Base-by-base conservation (phyloP, 1,140 invertebrate species). In the Ostrea denselamellosa region DNA sequence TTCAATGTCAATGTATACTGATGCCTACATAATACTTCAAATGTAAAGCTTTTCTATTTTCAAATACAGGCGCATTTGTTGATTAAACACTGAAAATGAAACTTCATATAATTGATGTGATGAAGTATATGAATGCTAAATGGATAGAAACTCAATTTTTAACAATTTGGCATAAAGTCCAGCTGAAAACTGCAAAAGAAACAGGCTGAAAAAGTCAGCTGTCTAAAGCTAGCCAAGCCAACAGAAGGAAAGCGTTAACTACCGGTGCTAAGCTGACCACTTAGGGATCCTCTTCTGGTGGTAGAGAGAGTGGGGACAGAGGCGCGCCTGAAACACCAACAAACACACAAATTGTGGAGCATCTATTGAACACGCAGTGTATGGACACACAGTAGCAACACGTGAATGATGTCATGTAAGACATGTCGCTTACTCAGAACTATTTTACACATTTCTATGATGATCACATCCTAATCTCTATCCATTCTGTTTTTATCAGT, bases 191-290 rank as follows among this genome's bases (percentile, higher is more conserved):
- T 77, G 68, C 68, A 77, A 34, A 77, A 17, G 25, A 34, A 44
- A 77, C 25, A 77, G 28, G 68, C 68, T 17, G 68, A 77, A 77
- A 77, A 77, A 77, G 68, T 77, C 68, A 77, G 68, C 68, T 77
- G 68, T 25, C 68, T 77, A 77, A 62, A 77, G 68, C 68, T 77
- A 77, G 68, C 68, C 68, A 77, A 77, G 68, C 68, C 68, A 77
- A 77, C 68, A 77, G 68, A 77, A 28, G 22, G 68, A 77, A 77
- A 77, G 68, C 68, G 68, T 34, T 28, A 77, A 77, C 68, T 77
- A 77, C 68, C 68, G 3, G 68, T 77, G 68, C 25, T 25, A 34
- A 77, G 68, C 68, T 77, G 68, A 77, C 68, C 68, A 9, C 68
- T 25, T 34, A 77, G 10, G 10, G 68, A 77, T 77, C 68, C 68